Evolutionary conservation across 2,113 vertebrate genomes (phyloP).

Genomic region (Gallinago paraguaiae): DNA sequence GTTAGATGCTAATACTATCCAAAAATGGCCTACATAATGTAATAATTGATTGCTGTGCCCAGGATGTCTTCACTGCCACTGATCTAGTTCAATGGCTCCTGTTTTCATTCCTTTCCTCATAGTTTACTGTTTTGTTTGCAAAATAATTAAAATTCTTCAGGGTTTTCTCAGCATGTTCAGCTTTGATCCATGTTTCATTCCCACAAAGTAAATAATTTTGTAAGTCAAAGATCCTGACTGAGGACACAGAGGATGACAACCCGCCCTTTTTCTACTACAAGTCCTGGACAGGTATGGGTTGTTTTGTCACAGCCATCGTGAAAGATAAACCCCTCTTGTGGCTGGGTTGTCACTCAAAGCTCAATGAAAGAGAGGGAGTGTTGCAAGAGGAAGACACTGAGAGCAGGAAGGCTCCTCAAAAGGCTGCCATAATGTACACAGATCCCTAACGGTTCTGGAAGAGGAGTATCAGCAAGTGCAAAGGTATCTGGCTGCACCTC

Average conservation of each 20-base stretch:
- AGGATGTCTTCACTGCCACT: background rate
- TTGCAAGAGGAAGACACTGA: background rate
- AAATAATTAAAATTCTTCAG: background rate
- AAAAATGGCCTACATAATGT: background rate
- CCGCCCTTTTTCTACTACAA: background rate
- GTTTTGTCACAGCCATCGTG: background rate
- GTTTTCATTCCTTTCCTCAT: background rate
- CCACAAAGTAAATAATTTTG: background rate
- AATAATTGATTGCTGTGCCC: background rate
- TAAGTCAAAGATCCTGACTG: background rate
- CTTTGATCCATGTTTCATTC: background rate
- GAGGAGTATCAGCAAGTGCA: background rate
- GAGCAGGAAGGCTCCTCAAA: background rate
- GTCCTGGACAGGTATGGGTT: background rate
- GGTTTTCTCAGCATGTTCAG: background rate
- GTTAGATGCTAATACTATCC: background rate
- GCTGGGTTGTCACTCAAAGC: background rate
- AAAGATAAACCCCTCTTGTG: background rate
- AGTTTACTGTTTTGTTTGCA: background rate
- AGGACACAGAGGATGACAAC: background rate
- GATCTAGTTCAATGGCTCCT: background rate
- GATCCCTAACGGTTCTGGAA: background rate
- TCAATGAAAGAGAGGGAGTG: background rate
- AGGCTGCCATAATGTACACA: rapidly evolving
- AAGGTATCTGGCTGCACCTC: background rate